Percentiles rank a stretch among this genome's conserved stretches.
Evolutionary conservation across 2,888 invertebrate genomes (phyloP).

Genomic region (Agrotis exclamationis): DNA sequence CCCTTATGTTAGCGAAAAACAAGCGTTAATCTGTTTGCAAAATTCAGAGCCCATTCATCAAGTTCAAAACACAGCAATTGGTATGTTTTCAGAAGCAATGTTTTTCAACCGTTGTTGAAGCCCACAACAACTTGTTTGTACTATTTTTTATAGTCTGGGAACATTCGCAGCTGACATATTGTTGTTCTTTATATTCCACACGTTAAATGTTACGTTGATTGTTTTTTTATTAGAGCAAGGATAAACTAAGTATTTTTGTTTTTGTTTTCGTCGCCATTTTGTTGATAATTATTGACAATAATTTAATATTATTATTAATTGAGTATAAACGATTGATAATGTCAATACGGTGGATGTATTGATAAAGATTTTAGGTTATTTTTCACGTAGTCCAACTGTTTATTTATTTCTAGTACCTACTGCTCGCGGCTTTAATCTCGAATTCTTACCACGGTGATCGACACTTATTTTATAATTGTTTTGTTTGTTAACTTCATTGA

Average conservation of each 20-base stretch:
- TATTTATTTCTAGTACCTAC: too few species aligned
- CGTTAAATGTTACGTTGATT: slow-evolving; percentile 7
- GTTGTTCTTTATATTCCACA: not conserved
- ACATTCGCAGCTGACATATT: slow-evolving; percentile 13
- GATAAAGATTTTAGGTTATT: too few species aligned
- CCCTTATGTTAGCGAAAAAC: too few species aligned
- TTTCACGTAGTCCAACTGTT: too few species aligned
- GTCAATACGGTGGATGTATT: too few species aligned
- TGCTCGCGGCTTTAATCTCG: too few species aligned
- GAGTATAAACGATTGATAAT: too few species aligned
- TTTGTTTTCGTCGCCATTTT: not conserved
- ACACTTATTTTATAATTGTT: too few species aligned
- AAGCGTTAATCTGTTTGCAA: not conserved
- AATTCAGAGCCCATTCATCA: not conserved
- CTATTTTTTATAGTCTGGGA: slow-evolving; percentile 16
- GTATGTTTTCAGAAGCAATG: not conserved
- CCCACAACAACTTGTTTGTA: slow-evolving; percentile 18
- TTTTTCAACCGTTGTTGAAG: slow-evolving; percentile 8
- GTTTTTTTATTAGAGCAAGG: not conserved
- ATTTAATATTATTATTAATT: not conserved
- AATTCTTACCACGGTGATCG: too few species aligned
- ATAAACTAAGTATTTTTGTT: not conserved
- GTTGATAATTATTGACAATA: not conserved
- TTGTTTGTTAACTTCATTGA: too few species aligned
- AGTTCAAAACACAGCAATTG: slow-evolving; percentile 4